Conservation (phyloP, 2,797 vertebrate species). For the Erpetoichthys calabaricus region DNA sequence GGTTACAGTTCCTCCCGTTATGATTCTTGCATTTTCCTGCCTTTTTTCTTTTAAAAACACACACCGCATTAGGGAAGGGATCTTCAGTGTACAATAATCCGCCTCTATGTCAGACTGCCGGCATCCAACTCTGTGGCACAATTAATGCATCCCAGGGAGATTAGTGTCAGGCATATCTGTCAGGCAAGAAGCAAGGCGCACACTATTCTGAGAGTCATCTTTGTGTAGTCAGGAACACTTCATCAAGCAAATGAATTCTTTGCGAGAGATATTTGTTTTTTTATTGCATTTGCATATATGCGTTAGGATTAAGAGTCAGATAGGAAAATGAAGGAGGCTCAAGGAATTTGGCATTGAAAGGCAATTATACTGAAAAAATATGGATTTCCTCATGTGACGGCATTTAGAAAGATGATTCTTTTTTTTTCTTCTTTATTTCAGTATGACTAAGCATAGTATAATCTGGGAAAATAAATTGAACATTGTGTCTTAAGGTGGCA, state of each 20-base stretch:
- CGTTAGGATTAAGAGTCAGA: slow-evolving; percentile 1
- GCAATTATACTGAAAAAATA: too few species aligned
- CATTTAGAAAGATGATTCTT: too few species aligned
- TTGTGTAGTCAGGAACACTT: not conserved
- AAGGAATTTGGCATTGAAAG: too few species aligned
- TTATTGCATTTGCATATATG: not conserved
- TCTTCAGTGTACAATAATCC: not conserved
- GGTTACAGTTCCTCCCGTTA: too few species aligned
- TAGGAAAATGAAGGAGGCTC: too few species aligned
- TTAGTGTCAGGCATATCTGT: slow-evolving; percentile 6
- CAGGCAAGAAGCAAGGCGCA: not conserved
- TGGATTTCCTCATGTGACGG: too few species aligned
- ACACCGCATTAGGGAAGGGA: not conserved
- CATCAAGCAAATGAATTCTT: not conserved
- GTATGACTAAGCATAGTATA: too few species aligned
- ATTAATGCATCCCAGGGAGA: slow-evolving; percentile 3
- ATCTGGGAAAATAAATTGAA: too few species aligned
- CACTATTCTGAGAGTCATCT: too few species aligned
- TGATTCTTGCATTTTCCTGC: too few species aligned
- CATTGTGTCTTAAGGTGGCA: too few species aligned
- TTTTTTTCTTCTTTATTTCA: too few species aligned
- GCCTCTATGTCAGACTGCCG: not conserved
- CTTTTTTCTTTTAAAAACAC: not conserved
- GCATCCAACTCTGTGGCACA: not conserved
- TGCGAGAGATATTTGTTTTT: slow-evolving; percentile 2